phyloP scores from a whole-genome alignment of 2,888 invertebrate genomes.

The Exephanes ischioxanthus region DNA sequence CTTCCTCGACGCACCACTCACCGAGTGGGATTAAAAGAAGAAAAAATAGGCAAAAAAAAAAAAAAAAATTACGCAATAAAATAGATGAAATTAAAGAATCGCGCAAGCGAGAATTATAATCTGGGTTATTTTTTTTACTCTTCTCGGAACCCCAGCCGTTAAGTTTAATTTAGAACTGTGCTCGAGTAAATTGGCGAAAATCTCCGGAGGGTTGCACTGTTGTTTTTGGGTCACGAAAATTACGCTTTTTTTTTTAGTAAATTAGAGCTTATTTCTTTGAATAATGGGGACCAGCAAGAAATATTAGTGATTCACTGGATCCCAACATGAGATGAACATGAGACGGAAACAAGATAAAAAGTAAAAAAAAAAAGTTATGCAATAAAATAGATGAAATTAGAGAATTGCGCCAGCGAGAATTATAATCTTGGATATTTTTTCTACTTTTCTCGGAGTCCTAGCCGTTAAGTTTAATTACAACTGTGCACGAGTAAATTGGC shows the following conservation, averaged over 20 bases:
- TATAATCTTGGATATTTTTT: background rate
- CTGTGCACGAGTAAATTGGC: background rate
- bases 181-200: background rate
- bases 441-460: background rate
- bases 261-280: constrained; percentile 17
- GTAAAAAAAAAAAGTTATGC: background rate
- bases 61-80: background rate
- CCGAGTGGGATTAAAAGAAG: constrained; percentile 60
- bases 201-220: background rate
- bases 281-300: background rate
- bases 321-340: background rate
- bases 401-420: background rate
- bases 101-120: background rate
- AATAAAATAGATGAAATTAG: background rate
- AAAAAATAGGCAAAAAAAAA: background rate
- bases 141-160: background rate
- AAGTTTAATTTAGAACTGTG: background rate
- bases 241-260: background rate
- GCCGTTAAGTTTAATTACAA: background rate
- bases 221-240: background rate
- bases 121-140: background rate
- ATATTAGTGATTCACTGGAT: background rate
- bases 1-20: constrained; percentile 43
- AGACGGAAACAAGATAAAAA: constrained; percentile 55
- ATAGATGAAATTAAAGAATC: background rate